phyloP scores from a whole-genome alignment of 2,113 vertebrate species.

The Sitta europaea region DNA sequence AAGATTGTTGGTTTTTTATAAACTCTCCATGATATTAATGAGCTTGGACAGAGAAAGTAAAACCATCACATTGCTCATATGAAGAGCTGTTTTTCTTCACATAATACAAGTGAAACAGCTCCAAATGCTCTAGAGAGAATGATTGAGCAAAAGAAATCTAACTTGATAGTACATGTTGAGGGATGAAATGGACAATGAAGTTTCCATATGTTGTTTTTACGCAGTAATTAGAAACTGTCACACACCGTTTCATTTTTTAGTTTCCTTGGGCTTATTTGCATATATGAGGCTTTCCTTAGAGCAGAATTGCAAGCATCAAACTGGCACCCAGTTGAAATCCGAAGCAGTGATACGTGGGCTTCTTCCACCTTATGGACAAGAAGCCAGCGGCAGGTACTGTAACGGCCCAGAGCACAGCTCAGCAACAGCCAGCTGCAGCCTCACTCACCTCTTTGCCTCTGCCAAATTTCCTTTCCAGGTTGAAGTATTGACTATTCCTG shows the following conservation, averaged over 20 bases:
- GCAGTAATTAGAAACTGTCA: slow-evolving; percentile 89
- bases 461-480: background rate
- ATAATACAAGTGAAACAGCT: slow-evolving; percentile 50
- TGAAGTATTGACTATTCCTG: background rate
- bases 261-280: slow-evolving; percentile 79
- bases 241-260: slow-evolving; percentile 79
- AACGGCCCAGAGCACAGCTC: background rate
- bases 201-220: slow-evolving; percentile 89
- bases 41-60: slow-evolving; percentile 52
- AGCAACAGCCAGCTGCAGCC: slow-evolving; percentile 12
- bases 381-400: slow-evolving; percentile 62
- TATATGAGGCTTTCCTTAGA: slow-evolving; percentile 68
- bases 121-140: slow-evolving; percentile 70
- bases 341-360: slow-evolving; percentile 31
- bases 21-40: slow-evolving; percentile 41
- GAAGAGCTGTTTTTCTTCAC: slow-evolving; percentile 25
- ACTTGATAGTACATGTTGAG: slow-evolving; percentile 82
- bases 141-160: slow-evolving; percentile 77
- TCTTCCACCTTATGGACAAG: slow-evolving; percentile 50
- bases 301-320: slow-evolving; percentile 62
- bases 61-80: slow-evolving; percentile 28
- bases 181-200: slow-evolving; percentile 90
- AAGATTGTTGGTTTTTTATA: background rate
- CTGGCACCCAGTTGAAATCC: slow-evolving; percentile 60
- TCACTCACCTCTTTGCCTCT: background rate